Evolutionary conservation across 2,888 invertebrate genomes (phyloP).

Genomic region (Zeuzera pyrina): DNA sequence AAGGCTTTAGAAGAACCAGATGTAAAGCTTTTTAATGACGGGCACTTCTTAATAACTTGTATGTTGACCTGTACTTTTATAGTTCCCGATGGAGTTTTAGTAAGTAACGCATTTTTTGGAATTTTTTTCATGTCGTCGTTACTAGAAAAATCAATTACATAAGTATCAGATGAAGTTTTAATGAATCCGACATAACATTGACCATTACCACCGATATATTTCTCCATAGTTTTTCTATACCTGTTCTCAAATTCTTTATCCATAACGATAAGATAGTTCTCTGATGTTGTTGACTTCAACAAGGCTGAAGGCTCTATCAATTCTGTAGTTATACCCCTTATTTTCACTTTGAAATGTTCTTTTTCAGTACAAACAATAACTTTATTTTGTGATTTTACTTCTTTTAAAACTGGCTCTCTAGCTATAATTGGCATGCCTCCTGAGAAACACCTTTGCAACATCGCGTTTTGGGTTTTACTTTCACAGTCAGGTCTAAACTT

Average conservation of each 20-base stretch:
- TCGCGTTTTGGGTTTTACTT: constrained; percentile 18
- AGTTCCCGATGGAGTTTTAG: constrained; percentile 33
- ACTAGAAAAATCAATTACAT: constrained; percentile 28
- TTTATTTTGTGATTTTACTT: constrained; percentile 4
- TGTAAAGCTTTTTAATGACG: constrained; percentile 5
- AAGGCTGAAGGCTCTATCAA: constrained; percentile 26
- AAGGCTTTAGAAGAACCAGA: constrained; percentile 15
- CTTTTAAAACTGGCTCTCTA: constrained; percentile 12
- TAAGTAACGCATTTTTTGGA: constrained; percentile 27
- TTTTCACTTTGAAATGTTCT: constrained; percentile 23
- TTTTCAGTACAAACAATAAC: constrained; percentile 1
- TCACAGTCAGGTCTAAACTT: constrained; percentile 10
- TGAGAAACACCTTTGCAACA: constrained; percentile 23
- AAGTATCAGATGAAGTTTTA: constrained; percentile 30
- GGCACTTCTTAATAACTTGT: constrained; percentile 14
- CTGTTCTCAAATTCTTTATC: constrained; percentile 48
- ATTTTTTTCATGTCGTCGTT: constrained; percentile 8
- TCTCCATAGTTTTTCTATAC: constrained; percentile 24
- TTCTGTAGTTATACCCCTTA: constrained; percentile 19
- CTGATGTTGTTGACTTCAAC: constrained; percentile 32
- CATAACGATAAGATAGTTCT: constrained; percentile 35
- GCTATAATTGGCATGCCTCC: constrained; percentile 21
- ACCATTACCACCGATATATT: constrained; percentile 20
- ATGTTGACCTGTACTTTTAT: constrained; percentile 30
- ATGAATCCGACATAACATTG: constrained; percentile 26